phyloP scores from a whole-genome alignment of 2,113 vertebrate species.

The Drymodes brunneopygia region DNA sequence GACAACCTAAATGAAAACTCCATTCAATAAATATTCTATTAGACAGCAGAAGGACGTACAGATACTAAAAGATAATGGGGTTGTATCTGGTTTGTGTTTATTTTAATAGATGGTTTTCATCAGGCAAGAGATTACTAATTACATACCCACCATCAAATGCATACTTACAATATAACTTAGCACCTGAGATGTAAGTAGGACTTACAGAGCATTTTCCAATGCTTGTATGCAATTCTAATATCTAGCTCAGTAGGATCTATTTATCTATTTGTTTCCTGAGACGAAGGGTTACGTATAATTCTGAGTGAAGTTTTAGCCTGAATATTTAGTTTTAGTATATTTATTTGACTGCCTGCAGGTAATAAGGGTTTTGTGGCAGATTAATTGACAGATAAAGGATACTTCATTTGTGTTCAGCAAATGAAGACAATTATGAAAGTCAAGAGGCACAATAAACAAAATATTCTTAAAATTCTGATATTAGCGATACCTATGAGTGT shows the following conservation, averaged over 20 bases:
- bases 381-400: neutral
- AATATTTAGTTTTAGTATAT: neutral
- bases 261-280: neutral
- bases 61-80: neutral
- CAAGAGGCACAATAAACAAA: neutral
- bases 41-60: neutral
- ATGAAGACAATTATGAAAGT: neutral
- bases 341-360: neutral
- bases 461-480: neutral
- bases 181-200: neutral
- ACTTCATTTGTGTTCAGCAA: neutral
- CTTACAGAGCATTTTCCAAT: neutral
- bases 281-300: neutral
- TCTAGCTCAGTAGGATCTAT: neutral
- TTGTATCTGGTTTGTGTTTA: neutral
- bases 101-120: slow-evolving; percentile 2
- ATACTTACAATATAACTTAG: neutral
- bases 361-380: neutral
- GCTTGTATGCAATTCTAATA: neutral
- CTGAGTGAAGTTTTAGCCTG: neutral
- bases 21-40: neutral
- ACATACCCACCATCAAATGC: neutral
- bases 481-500: neutral
- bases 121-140: neutral
- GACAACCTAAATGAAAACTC: neutral